These are phyloP conservation scores for Lontra canadensis DNA, from an alignment of 2,113 vertebrate genomes.

Conservation along the genomic window DNA sequence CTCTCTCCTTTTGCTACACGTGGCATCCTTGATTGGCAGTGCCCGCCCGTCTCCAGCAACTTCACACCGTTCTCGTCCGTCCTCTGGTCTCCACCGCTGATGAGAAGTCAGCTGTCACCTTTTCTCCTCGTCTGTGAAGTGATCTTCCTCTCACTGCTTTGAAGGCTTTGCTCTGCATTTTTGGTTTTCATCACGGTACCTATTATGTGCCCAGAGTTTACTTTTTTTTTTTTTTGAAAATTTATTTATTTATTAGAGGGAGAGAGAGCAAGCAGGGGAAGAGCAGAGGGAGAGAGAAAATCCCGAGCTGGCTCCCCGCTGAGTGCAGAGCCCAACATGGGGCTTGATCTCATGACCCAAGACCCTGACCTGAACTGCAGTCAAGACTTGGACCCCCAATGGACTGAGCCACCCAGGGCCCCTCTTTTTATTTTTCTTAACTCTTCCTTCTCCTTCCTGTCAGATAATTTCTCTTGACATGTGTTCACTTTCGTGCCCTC, in stretches of 20 bases:
- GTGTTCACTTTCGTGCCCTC: too few species aligned
- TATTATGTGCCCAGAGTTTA: background rate
- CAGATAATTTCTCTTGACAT: background rate
- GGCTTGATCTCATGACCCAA: background rate
- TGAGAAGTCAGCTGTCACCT: background rate
- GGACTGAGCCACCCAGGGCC: background rate
- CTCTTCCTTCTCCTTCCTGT: background rate
- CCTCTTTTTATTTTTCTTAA: background rate
- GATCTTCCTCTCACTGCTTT: background rate
- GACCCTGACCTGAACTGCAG: background rate
- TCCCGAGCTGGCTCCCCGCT: background rate
- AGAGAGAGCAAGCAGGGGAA: background rate
- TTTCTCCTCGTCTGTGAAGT: background rate
- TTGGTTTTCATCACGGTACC: background rate
- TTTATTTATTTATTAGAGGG: background rate
- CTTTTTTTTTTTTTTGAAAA: background rate
- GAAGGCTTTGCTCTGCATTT: background rate
- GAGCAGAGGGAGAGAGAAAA: background rate
- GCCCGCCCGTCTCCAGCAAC: background rate
- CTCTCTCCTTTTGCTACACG: background rate
- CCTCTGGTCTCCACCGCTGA: background rate
- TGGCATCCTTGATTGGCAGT: background rate
- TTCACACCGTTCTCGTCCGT: too few species aligned
- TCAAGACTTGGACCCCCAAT: background rate
- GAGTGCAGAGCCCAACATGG: background rate